Evolutionary conservation across 2,113 vertebrate genomes (phyloP).

Genomic region (Bombycilla garrulus): DNA sequence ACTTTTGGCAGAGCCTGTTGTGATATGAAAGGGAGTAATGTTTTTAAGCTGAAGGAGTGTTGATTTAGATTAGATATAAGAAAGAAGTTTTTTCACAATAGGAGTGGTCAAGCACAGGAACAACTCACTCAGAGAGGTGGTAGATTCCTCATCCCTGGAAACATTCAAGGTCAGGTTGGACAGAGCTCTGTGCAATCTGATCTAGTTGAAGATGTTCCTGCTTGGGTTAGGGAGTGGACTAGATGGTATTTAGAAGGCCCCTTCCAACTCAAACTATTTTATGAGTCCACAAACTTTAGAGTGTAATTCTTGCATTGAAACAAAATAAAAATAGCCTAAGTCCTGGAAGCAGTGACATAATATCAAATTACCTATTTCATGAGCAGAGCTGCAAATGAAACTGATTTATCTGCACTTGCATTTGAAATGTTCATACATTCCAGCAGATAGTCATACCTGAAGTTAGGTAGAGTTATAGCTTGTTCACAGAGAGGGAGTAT

Average conservation of each 20-base stretch:
- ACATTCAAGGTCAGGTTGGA: not conserved
- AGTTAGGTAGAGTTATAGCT: not conserved
- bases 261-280: not conserved
- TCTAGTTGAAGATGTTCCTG: not conserved
- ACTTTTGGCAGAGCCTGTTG: not conserved
- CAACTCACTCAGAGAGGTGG: rapidly evolving
- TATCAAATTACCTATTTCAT: not conserved
- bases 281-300: not conserved
- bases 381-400: not conserved
- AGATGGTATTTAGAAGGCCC: not conserved
- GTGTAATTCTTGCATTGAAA: not conserved
- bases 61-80: not conserved
- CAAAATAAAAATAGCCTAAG: not conserved
- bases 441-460: not conserved
- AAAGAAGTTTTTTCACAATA: not conserved
- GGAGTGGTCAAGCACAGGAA: not conserved
- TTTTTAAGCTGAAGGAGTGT: not conserved
- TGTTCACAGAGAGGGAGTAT: not conserved
- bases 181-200: not conserved
- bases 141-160: not conserved
- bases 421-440: not conserved
- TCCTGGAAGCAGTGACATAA: not conserved
- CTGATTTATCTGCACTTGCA: not conserved
- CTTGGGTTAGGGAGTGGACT: not conserved
- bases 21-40: not conserved